phyloP scores from a whole-genome alignment of 1,140 invertebrate genomes.

The Drosophila funebris region DNA sequence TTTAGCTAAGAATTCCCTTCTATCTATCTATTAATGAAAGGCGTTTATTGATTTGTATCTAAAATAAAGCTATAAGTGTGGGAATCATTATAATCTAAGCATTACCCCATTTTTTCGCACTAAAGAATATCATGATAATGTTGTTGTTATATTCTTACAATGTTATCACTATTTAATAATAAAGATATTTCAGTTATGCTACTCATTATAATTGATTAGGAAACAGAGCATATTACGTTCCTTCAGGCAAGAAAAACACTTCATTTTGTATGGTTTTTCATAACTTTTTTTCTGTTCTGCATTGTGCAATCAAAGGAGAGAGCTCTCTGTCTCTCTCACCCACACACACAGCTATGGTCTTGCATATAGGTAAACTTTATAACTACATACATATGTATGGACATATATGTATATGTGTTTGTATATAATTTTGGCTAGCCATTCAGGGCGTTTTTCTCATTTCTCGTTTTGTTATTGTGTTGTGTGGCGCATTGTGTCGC shows the following conservation, averaged over 20 bases:
- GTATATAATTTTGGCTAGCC: slow-evolving; percentile 48
- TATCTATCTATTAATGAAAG: no score
- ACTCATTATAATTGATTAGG: slow-evolving; percentile 26
- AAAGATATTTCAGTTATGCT: slow-evolving; percentile 2
- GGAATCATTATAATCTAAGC: no score
- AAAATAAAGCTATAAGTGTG: no score
- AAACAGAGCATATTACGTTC: slow-evolving; percentile 18
- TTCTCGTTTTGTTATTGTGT: slow-evolving; percentile 50
- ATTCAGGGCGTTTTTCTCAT: slow-evolving; percentile 48
- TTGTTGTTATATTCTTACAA: neutral
- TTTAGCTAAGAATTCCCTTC: no score
- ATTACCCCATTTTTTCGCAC: no score
- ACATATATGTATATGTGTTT: neutral
- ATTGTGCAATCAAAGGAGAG: slow-evolving; percentile 46
- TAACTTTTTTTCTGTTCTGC: slow-evolving; percentile 24
- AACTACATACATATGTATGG: neutral
- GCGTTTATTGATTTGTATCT: no score
- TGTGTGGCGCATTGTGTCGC: slow-evolving; percentile 46
- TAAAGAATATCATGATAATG: no score
- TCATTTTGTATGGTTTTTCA: slow-evolving; percentile 31
- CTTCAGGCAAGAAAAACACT: slow-evolving; percentile 26
- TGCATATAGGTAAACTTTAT: slow-evolving; percentile 40
- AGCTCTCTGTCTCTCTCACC: slow-evolving; percentile 3
- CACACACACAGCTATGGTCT: slow-evolving; percentile 25
- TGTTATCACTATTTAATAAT: neutral